These are phyloP conservation scores for Chaetura pelagica DNA, from an alignment of 2,113 vertebrate species.

Conservation along the genomic window DNA sequence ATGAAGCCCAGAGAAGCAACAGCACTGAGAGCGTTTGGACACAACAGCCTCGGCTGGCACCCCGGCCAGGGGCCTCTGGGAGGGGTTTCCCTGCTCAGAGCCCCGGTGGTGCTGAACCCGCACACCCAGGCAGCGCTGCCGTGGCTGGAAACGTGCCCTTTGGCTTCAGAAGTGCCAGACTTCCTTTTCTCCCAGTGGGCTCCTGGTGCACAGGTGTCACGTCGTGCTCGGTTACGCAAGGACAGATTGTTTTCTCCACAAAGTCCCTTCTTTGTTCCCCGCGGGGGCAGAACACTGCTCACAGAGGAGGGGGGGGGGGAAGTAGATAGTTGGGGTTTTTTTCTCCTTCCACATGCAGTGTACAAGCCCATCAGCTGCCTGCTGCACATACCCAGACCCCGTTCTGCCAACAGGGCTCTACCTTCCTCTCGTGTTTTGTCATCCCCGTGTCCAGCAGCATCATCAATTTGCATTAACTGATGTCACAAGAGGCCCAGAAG, in stretches of 20 bases:
- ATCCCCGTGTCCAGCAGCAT: background rate
- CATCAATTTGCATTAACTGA: background rate
- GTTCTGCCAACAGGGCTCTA: background rate
- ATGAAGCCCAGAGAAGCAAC: background rate
- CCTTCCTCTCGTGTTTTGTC: background rate
- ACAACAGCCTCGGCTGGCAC: background rate
- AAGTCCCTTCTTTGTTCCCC: conserved; percentile 1
- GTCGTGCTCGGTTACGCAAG: background rate
- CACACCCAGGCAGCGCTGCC: accelerated
- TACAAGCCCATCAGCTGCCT: background rate
- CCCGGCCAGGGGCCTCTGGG: too few relatives aligned
- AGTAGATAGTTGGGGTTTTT: background rate
- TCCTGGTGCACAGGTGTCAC: background rate
- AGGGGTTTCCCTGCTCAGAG: background rate
- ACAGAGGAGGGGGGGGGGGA: background rate
- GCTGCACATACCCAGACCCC: background rate
- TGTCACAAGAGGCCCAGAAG: background rate
- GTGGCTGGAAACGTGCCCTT: background rate
- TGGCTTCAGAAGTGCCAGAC: background rate
- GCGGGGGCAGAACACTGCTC: background rate
- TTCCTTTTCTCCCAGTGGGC: background rate
- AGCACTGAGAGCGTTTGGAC: background rate
- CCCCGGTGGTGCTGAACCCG: background rate
- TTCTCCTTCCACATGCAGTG: background rate
- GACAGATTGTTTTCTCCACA: background rate